Evolutionary conservation across 2,888 invertebrate species (phyloP).

Genomic region (Macrophya alboannulata): DNA sequence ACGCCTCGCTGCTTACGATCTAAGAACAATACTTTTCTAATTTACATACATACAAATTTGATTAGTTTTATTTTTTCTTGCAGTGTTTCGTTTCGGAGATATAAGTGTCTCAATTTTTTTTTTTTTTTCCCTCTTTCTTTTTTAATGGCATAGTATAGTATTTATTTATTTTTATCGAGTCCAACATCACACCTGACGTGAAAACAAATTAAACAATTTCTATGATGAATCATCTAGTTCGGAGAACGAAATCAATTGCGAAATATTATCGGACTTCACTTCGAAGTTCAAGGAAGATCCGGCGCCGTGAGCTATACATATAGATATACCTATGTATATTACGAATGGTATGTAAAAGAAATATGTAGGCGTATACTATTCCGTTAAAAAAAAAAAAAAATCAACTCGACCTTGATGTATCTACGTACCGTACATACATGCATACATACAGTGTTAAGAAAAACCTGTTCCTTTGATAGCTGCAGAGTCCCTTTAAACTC

Average conservation of each 20-base stretch:
- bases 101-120: background rate
- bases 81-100: background rate
- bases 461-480: background rate
- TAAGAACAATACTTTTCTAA: background rate
- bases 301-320: background rate
- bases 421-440: too few relatives aligned
- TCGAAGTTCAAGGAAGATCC: background rate
- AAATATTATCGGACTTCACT: background rate
- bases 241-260: background rate
- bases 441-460: background rate
- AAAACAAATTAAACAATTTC: background rate
- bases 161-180: background rate
- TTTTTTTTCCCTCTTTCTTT: background rate
- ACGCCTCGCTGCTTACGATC: background rate
- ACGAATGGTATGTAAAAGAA: background rate
- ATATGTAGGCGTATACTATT: background rate
- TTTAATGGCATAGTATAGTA: background rate
- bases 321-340: background rate
- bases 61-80: too few relatives aligned
- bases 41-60: background rate
- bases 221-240: background rate
- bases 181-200: background rate
- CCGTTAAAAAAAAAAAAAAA: background rate
- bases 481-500: background rate
- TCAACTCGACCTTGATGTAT: background rate